These are phyloP conservation scores for Herpailurus yagouaroundi DNA, from an alignment of 2,113 vertebrate species.

Conservation along the genomic window DNA sequence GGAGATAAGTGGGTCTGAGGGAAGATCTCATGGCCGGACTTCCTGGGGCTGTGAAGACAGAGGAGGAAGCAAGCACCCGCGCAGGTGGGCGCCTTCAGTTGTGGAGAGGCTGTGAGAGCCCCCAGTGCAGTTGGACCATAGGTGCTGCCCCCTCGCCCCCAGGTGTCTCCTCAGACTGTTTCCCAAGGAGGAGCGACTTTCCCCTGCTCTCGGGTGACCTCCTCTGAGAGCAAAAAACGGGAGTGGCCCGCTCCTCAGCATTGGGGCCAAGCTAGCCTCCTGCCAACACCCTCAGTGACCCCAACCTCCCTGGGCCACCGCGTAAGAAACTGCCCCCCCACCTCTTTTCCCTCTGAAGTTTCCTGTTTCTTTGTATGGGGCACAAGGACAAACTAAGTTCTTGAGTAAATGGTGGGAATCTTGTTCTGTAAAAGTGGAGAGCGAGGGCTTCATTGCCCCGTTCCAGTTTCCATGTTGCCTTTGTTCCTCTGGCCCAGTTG, in stretches of 20 bases:
- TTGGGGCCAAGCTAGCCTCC: not conserved
- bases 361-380: slow-evolving; percentile 86
- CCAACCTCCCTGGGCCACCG: slow-evolving; percentile 76
- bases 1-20: not conserved
- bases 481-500: slow-evolving; percentile 82
- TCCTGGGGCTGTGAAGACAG: too few relatives aligned
- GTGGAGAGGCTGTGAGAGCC: not conserved
- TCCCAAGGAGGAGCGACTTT: not conserved
- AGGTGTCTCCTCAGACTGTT: not conserved
- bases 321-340: slow-evolving; percentile 74
- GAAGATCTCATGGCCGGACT: not conserved
- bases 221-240: not conserved
- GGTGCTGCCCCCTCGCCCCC: rapidly evolving
- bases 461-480: slow-evolving; percentile 85
- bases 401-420: slow-evolving; percentile 81
- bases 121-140: rapidly evolving
- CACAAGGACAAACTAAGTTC: slow-evolving; percentile 81
- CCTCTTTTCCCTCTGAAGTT: slow-evolving; percentile 83
- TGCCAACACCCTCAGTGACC: slow-evolving; percentile 46
- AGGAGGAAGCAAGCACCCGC: not conserved
- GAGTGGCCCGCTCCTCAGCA: not conserved
- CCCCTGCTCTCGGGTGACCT: slow-evolving; percentile 39
- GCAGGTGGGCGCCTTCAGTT: not conserved
- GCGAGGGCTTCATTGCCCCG: slow-evolving; percentile 79
- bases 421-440: slow-evolving; percentile 81